A percentile compares a stretch with the other conserved stretches of the same genome.
phyloP scores from a whole-genome alignment of 2,113 vertebrate genomes.

The Acanthochromis polyacanthus region DNA sequence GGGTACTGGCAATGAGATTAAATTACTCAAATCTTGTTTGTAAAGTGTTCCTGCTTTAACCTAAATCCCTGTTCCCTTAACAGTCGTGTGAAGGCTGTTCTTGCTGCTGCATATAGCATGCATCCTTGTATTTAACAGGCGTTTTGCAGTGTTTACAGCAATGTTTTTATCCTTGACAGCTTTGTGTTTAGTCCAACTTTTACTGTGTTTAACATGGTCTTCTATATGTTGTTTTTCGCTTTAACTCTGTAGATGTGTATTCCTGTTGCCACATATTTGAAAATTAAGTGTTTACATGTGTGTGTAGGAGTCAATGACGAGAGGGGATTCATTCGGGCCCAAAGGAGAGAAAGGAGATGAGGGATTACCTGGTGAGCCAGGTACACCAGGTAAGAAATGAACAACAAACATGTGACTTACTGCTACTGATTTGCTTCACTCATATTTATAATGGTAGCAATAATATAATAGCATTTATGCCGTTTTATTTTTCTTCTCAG shows the following conservation, averaged over 20 bases:
- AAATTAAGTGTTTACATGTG: conserved; percentile 14
- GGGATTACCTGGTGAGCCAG: conserved; percentile 87
- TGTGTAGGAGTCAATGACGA: conserved; percentile 48
- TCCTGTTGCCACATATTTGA: not conserved
- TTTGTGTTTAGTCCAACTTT: not conserved
- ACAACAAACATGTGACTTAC: not conserved
- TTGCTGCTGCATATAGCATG: conserved; percentile 41
- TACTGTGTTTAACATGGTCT: not conserved
- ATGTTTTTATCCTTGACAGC: conserved; percentile 17
- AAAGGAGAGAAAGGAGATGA: conserved; percentile 94
- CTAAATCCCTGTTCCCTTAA: conserved; percentile 4
- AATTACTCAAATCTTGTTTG: not conserved
- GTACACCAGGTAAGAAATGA: conserved; percentile 83
- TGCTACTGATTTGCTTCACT: too few relatives aligned
- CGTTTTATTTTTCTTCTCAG: conserved; percentile 36
- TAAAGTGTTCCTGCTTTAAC: not conserved
- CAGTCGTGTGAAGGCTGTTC: not conserved
- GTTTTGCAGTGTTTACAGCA: conserved; percentile 23
- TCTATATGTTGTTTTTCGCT: not conserved
- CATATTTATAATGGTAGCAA: not conserved
- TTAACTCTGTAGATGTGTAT: not conserved
- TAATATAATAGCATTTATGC: not conserved
- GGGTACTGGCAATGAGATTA: not conserved
- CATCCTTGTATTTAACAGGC: conserved; percentile 36
- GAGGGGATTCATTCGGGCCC: conserved; percentile 30